Base-by-base conservation (phyloP, 2,888 invertebrate species). In the Syritta pipiens region DNA sequence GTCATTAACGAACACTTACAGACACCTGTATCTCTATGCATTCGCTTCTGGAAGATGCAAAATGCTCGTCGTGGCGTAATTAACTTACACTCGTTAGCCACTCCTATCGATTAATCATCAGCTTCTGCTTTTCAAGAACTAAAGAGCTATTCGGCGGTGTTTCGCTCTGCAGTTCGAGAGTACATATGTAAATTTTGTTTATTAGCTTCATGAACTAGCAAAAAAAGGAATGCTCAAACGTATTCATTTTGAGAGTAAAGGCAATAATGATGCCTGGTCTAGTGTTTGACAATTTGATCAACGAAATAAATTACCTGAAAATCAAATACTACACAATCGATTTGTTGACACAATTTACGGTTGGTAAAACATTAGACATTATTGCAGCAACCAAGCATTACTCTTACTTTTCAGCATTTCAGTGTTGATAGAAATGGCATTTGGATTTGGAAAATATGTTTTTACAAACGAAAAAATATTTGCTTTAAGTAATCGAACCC, bases 81-180 rank as follows among this genome's bases (percentile, higher is more conserved):
- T 60, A 60, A 60, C 35, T 32, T 22, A 35, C 44, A 9, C 32
- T 48, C 9, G 32, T n/a, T n/a, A n/a, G 44, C 65, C 65, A 53
- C 65, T 53, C 65, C 65, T 24, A 17, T n/a, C 19, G 12, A 65
- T 65, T 53, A 44, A 65, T 65, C 44, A 53, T 24, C 53, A 10
- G 17, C 65, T 44, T 42, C 53, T 53, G 53, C 32, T 17, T 22
- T 40, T 20, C 17, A 42, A 49, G 28, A 20, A 32, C 37, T 3
- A 10, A 30, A 30, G n/a, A n/a, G n/a, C n/a, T n/a, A n/a, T n/a
- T n/a, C n/a, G n/a, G n/a, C n/a, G n/a, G n/a, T n/a, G n/a, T n/a
- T n/a, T n/a, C n/a, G n/a, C n/a, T n/a, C n/a, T n/a, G n/a, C n/a
- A n/a, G n/a, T n/a, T n/a, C n/a, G n/a, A n/a, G n/a, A n/a, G 24